Evolutionary conservation across 2,888 invertebrate species (phyloP).

Genomic region (Sarcophaga rosellei): DNA sequence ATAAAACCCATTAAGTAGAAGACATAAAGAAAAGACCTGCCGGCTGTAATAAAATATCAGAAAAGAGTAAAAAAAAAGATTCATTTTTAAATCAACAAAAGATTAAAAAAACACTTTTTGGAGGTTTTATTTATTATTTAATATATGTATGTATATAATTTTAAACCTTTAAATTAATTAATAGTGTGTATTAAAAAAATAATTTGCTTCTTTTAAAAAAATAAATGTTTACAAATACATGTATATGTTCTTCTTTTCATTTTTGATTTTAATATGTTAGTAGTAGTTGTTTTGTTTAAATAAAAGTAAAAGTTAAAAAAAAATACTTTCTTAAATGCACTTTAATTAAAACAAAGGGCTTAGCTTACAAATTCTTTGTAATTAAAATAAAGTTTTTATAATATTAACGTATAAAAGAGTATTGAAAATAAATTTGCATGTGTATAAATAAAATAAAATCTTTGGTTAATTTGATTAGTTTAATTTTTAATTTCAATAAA

Average conservation of each 20-base stretch:
- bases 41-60: neutral
- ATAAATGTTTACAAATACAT: neutral
- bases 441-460: constrained; percentile 56
- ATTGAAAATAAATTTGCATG: constrained; percentile 39
- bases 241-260: neutral
- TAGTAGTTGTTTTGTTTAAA: neutral
- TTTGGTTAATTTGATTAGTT: constrained; percentile 72
- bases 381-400: neutral
- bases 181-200: neutral
- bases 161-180: too few species aligned
- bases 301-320: neutral
- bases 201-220: neutral
- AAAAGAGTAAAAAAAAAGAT: constrained; percentile 1
- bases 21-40: neutral
- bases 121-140: constrained; percentile 59
- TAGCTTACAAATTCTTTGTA: neutral
- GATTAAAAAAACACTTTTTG: constrained; percentile 64
- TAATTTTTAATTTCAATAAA: constrained; percentile 61
- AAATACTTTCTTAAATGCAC: neutral
- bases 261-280: neutral
- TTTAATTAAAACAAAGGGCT: too few species aligned
- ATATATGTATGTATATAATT: neutral
- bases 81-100: neutral
- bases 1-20: neutral
- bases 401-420: neutral